Evolutionary conservation across 2,888 invertebrate species (phyloP).

Genomic region (Drosophila cognata): DNA sequence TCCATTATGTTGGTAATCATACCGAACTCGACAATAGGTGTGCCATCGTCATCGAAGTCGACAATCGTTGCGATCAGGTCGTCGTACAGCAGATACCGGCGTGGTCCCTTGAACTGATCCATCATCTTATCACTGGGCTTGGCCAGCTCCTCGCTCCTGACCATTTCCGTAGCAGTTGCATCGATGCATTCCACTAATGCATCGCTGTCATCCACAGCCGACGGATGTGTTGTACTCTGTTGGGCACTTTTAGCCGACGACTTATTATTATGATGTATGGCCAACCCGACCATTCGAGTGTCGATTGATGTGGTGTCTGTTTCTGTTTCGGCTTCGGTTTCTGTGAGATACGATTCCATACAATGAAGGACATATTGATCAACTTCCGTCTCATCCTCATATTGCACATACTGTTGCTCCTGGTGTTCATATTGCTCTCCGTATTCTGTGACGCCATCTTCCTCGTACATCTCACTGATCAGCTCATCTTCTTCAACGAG

Average conservation of each 20-base stretch:
- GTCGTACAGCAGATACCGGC: slow-evolving; percentile 78
- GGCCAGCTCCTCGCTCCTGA: slow-evolving; percentile 39
- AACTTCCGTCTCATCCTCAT: slow-evolving; percentile 4
- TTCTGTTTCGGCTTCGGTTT: slow-evolving; percentile 2
- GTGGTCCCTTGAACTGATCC: slow-evolving; percentile 66
- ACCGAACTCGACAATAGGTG: slow-evolving; percentile 77
- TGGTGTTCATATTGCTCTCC: slow-evolving; percentile 20
- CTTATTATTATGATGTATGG: background rate
- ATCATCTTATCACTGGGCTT: slow-evolving; percentile 64
- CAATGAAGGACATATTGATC: slow-evolving; percentile 7
- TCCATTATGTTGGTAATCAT: slow-evolving; percentile 65
- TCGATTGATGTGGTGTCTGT: background rate
- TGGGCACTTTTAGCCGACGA: background rate
- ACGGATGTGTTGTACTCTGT: slow-evolving; percentile 3
- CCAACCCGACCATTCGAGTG: background rate
- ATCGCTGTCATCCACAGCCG: background rate
- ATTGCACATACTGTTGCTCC: slow-evolving; percentile 15
- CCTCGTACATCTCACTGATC: slow-evolving; percentile 11
- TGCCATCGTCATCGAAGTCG: slow-evolving; percentile 59
- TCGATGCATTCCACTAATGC: slow-evolving; percentile 14
- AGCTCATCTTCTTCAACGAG: slow-evolving; percentile 13
- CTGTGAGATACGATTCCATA: background rate
- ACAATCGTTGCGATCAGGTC: slow-evolving; percentile 82
- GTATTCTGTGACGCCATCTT: slow-evolving; percentile 3
- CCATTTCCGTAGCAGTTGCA: background rate